Evolutionary conservation across 2,113 vertebrate genomes (phyloP), one percentile per base, ranked within the genome.

Genomic region (Triplophysa tibetana): DNA sequence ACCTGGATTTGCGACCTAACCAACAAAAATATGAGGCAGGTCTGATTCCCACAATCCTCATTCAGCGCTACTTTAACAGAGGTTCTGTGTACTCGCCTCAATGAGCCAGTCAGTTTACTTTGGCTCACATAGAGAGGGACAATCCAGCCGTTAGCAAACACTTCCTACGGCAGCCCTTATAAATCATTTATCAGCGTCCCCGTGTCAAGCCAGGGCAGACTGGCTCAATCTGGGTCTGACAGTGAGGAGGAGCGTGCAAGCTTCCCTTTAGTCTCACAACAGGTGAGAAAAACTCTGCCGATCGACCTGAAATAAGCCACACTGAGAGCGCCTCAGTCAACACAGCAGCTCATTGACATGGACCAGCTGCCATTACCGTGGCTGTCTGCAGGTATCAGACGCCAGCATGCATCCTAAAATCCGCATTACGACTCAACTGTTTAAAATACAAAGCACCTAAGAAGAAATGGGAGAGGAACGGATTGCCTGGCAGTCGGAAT

Each of bases 91-190:
- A 86, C 82, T 84, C 81, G 79, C 81, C 84, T 85, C 58, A 65
- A 83, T 87, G 80, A 84, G 86, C 76, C 75, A 84, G 87, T 81
- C 13, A 75, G 86, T 90, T 88, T 90, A 77, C 85, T 88, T 89
- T 92, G 90, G 89, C 88, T 81, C 56, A 8, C 17, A 17, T 21
- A 78, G 79, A 77, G 83, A 77, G 81, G 82, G 82, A 87, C 83
- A 85, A 83, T 86, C 87, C 87, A 84, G 84, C 83, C 86, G 84
- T 88, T 89, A 89, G 87, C 88, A 89, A 92, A 88, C 81, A 88
- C 85, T 85, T 91, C 79, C 83, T 81, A 67, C 74, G 86, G 80
- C 70, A 82, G 68, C 65, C 58, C 70, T 66, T 85, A 82, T 88
- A 85, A 86, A 85, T 88, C 81, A 88, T 84, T 84, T 82, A 87